Base-by-base conservation (phyloP, 2,797 vertebrate genomes). In the Enoplosus armatus region DNA sequence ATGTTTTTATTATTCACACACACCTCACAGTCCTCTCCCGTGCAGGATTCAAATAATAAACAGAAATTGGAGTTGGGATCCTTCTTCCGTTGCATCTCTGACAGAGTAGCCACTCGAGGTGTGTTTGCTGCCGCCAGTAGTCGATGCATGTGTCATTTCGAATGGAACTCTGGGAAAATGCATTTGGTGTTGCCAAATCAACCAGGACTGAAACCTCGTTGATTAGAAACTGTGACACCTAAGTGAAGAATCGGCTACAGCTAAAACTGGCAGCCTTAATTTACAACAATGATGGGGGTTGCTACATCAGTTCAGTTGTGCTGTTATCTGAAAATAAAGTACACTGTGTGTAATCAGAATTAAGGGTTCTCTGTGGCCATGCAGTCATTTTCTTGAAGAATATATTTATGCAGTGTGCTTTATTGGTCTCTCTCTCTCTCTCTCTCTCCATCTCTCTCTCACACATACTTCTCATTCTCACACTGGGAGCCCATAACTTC, bases 391-490 rank as follows among this genome's bases (percentile, higher is more conserved):
- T 61, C 39, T 15, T 48, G 45, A 66, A 37, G 50, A 24, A n/a
- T 39, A 58, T 60, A 29, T 55, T 62, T 24, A 79, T 27, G 29
- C 65, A n/a, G 51, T 14, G 41, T 50, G 54, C 41, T 72, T 65
- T 72, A 41, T 39, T 55, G 54, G 58, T 53, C 60, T 76, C 50
- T 35, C 53, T 51, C 45, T 15, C 54, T 12, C 16, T 8, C 63
- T 10, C 35, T 59, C 53, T 51, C 45, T 15, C 54, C 9, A 12
- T 8, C 63, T 10, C 35, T 59, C 71, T 9, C 60, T 50, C 56
- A 18, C 80, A 70, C 90, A 85, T 77, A 76, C 73, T 68, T 88
- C 67, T 35, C 73, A 82, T 87, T 90, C 87, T 85, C 82, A 67
- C 83, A 79, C 73, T 41, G 63, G 33, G 65, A 75, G 78, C 69